Conservation (phyloP, 2,888 invertebrate genomes). For the Trilocha varians region DNA sequence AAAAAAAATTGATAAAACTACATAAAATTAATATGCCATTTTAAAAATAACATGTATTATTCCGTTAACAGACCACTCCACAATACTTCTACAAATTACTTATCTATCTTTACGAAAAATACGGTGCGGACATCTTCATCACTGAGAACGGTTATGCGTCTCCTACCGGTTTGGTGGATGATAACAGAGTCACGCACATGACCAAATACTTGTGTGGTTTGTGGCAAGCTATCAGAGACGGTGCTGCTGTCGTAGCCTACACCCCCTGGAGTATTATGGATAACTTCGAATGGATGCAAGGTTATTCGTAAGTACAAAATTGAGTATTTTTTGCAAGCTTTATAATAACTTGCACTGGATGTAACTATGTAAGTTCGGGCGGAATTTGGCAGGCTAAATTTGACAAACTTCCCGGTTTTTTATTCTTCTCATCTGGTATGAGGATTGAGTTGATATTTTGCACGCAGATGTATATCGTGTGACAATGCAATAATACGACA, state of each 20-base stretch:
- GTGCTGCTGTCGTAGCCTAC: slow-evolving; percentile 54
- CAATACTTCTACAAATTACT: slow-evolving; percentile 2
- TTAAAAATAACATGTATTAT: no score
- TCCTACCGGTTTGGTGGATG: not conserved
- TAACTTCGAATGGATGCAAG: slow-evolving; percentile 68
- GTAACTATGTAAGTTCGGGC: no score
- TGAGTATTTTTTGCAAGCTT: no score
- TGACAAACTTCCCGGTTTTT: no score
- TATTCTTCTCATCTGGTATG: no score
- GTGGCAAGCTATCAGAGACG: slow-evolving; percentile 37
- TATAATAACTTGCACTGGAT: no score
- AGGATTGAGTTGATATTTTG: no score
- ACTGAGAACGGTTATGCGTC: slow-evolving; percentile 4
- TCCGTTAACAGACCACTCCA: not conserved
- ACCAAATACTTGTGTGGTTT: slow-evolving; percentile 38
- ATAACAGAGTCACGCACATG: slow-evolving; percentile 5
- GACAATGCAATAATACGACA: no score
- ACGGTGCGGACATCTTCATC: not conserved
- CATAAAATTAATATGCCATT: no score
- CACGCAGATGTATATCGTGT: no score
- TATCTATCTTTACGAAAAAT: not conserved
- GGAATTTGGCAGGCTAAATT: no score
- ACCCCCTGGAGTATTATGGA: slow-evolving; percentile 73
- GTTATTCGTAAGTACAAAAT: slow-evolving; percentile 24
- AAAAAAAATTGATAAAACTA: no score